Conservation (phyloP, 2,888 invertebrate species). For the Spodoptera picta region DNA sequence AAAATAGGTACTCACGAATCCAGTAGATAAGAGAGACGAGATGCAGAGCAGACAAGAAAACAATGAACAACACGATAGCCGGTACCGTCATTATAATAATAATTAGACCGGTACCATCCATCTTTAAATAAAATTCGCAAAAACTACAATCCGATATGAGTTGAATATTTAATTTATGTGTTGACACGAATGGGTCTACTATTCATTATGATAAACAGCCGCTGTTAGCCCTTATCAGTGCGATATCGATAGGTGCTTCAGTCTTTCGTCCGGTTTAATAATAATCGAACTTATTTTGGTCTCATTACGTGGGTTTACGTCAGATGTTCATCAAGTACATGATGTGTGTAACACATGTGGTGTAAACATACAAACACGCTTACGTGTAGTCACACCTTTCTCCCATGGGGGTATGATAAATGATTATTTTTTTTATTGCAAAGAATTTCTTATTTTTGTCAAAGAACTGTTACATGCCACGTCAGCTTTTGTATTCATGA, state of each 20-base stretch:
- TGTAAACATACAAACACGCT: no score
- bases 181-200: constrained; percentile 4
- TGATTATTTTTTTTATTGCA: no score
- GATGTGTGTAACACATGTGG: no score
- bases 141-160: no score
- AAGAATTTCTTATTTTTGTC: no score
- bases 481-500: no score
- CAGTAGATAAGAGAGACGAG: constrained; percentile 29
- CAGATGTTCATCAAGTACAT: neutral
- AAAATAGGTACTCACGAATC: constrained; percentile 48
- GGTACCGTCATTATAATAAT: constrained; percentile 49
- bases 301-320: no score
- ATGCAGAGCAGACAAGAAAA: constrained; percentile 27
- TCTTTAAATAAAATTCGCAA: constrained; percentile 5
- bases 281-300: neutral
- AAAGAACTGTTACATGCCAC: no score
- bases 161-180: no score
- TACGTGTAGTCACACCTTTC: no score
- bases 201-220: constrained; percentile 17
- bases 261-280: neutral
- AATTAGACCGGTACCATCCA: constrained; percentile 31
- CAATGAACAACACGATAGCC: constrained; percentile 38
- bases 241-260: constrained; percentile 11
- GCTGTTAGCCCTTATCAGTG: constrained; percentile 31
- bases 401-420: no score